These are phyloP conservation scores for Bombus sibiricus DNA, from an alignment of 1,140 invertebrate species.

Conservation along the genomic window DNA sequence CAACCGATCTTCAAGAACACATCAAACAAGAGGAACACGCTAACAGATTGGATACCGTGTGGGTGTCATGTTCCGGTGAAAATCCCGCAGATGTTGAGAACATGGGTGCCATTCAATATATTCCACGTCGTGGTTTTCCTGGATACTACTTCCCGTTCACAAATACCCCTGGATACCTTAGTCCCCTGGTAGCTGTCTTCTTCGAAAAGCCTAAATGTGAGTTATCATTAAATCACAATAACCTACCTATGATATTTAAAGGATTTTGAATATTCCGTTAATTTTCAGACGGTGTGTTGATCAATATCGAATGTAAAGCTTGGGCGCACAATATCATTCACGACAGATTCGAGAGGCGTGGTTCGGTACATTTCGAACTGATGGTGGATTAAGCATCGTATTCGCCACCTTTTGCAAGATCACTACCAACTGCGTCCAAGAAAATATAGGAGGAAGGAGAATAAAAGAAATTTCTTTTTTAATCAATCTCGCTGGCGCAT, in stretches of 20 bases:
- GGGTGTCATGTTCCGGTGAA: constrained; percentile 94
- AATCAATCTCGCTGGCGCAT: constrained; percentile 63
- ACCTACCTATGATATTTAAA: too few species aligned
- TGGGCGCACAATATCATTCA: constrained; percentile 97
- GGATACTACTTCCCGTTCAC: constrained; percentile 91
- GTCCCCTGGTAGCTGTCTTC: constrained; percentile 94
- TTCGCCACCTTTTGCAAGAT: constrained; percentile 57
- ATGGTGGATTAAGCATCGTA: constrained; percentile 91
- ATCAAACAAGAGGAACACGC: constrained; percentile 82
- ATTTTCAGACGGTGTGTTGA: constrained; percentile 90
- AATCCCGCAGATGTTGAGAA: constrained; percentile 95
- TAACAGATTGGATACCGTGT: constrained; percentile 87
- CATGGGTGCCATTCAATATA: constrained; percentile 92
- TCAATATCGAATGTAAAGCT: constrained; percentile 98
- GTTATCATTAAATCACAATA: constrained; percentile 69
- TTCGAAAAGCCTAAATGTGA: constrained; percentile 92
- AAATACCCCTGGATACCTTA: constrained; percentile 92
- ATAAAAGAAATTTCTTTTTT: constrained; percentile 64
- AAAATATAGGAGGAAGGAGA: constrained; percentile 49
- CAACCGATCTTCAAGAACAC: constrained; percentile 88
- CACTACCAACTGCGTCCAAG: constrained; percentile 68
- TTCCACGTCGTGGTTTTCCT: constrained; percentile 90
- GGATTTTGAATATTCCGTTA: too few species aligned
- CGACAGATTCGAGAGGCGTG: constrained; percentile 93
- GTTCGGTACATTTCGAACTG: constrained; percentile 97